phyloP scores from a whole-genome alignment of 2,113 vertebrate genomes.

The Catharus fuscescens region DNA sequence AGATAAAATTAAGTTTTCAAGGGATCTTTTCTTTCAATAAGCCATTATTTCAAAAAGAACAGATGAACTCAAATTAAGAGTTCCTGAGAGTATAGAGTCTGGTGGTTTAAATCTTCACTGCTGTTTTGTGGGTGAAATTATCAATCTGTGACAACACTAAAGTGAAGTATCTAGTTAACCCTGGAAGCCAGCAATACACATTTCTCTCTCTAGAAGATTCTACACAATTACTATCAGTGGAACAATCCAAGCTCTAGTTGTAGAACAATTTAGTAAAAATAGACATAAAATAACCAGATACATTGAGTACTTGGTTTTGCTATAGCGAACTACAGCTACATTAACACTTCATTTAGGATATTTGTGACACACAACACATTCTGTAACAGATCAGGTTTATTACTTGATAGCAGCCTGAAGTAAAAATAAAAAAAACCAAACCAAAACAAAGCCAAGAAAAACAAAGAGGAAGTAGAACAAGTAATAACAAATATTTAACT shows the following conservation, averaged over 20 bases:
- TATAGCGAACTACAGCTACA: background rate
- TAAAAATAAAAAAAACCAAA: background rate
- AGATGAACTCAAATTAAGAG: background rate
- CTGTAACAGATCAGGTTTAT: background rate
- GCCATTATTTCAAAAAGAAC: background rate
- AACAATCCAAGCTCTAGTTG: background rate
- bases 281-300: background rate
- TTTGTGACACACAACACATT: background rate
- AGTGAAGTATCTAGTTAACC: background rate
- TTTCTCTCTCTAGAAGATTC: background rate
- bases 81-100: background rate
- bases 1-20: constrained; percentile 1
- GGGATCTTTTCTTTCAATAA: background rate
- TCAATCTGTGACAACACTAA: background rate
- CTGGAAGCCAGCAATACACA: background rate
- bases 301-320: background rate
- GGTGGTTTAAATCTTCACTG: background rate
- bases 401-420: background rate
- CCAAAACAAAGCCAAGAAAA: background rate
- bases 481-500: background rate
- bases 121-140: background rate
- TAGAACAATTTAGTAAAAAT: background rate
- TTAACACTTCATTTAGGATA: background rate
- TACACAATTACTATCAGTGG: background rate
- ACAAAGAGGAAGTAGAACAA: background rate